phyloP scores from a whole-genome alignment of 2,113 vertebrate genomes.

The Melierax canorus region DNA sequence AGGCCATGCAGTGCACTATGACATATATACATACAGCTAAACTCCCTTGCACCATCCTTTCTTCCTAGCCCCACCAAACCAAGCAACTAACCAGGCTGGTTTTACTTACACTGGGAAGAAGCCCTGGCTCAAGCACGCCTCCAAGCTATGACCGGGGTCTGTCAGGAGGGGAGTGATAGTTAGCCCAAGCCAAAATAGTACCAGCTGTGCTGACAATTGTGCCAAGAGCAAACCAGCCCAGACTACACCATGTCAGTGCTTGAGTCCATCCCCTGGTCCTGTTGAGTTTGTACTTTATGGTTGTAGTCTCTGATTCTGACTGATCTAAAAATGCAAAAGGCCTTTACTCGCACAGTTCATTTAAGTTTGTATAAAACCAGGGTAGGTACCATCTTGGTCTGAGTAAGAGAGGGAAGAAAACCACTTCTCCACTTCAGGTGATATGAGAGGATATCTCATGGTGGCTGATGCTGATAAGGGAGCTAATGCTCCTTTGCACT shows the following conservation, averaged over 20 bases:
- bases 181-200: not conserved
- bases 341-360: not conserved
- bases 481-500: not conserved
- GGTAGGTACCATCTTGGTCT: not conserved
- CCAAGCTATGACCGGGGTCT: not conserved
- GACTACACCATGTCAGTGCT: not conserved
- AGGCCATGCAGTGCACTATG: not conserved
- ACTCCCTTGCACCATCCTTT: not conserved
- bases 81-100: not conserved
- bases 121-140: not conserved
- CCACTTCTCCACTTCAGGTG: not conserved
- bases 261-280: not conserved
- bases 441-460: not conserved
- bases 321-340: not conserved
- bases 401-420: not conserved
- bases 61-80: not conserved
- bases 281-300: not conserved
- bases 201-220: not conserved
- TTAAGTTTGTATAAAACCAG: not conserved
- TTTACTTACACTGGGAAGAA: not conserved
- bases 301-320: not conserved
- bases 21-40: not conserved
- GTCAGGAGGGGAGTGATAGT: not conserved
- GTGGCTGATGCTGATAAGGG: not conserved
- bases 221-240: not conserved